These are phyloP conservation scores for Polyommatus icarus DNA, from an alignment of 2,888 invertebrate species.

Conservation along the genomic window DNA sequence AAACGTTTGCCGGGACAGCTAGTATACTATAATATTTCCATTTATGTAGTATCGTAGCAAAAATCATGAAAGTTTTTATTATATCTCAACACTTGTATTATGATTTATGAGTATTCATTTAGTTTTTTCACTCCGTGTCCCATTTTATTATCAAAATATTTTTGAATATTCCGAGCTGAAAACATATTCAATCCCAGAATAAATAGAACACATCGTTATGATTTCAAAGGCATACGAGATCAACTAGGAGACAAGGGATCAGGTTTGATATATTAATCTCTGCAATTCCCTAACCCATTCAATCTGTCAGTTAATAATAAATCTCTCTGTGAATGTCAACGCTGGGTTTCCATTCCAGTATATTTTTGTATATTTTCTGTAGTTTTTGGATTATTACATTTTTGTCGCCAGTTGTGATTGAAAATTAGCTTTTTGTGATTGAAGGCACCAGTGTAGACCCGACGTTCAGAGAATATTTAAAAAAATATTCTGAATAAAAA, in stretches of 20 bases:
- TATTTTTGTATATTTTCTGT: not conserved
- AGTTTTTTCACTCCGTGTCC: not conserved
- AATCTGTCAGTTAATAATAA: slow-evolving; percentile 4
- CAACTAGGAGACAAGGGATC: slow-evolving; percentile 1
- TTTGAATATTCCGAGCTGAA: not conserved
- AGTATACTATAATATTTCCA: too few species aligned
- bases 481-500: too few species aligned
- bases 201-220: slow-evolving; percentile 11
- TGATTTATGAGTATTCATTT: not conserved
- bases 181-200: not conserved
- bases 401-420: not conserved
- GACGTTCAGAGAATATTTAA: too few species aligned
- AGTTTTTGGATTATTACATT: not conserved
- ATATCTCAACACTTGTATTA: not conserved
- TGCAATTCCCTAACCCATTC: slow-evolving; percentile 19
- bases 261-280: slow-evolving; percentile 12
- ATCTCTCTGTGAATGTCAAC: not conserved
- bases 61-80: not conserved
- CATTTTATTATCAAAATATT: not conserved
- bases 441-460: too few species aligned
- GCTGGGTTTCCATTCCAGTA: not conserved
- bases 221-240: slow-evolving; percentile 4
- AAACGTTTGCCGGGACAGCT: too few species aligned
- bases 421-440: not conserved
- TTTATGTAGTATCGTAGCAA: too few species aligned